Conservation (phyloP, 2,113 vertebrate species). For the Cinclus mexicanus region DNA sequence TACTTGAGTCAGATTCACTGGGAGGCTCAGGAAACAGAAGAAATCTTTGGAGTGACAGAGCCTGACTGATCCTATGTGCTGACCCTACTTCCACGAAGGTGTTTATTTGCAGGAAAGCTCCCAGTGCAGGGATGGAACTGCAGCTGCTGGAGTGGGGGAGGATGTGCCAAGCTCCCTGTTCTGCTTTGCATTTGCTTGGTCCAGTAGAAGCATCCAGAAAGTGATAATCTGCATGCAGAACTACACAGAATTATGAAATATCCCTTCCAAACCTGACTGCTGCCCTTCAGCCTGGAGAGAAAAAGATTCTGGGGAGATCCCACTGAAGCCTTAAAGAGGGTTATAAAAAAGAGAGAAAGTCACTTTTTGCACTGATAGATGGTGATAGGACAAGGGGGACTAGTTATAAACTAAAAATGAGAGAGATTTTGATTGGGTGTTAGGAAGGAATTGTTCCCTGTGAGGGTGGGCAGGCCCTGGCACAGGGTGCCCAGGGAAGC, state of each 20-base stretch:
- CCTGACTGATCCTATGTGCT: neutral
- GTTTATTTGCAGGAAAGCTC: neutral
- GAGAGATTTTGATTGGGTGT: neutral
- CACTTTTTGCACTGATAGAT: neutral
- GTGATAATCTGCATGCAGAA: neutral
- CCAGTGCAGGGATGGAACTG: neutral
- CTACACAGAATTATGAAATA: neutral
- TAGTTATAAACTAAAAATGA: neutral
- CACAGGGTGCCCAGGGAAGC: neutral
- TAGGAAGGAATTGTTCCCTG: neutral
- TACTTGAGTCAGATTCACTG: neutral
- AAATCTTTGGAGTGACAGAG: neutral
- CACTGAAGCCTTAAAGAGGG: neutral
- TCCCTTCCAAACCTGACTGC: neutral
- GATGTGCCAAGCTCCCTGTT: neutral
- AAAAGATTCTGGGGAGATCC: neutral
- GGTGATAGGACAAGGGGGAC: neutral
- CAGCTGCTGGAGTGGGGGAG: neutral
- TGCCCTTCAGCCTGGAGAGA: neutral
- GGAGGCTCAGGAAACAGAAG: neutral
- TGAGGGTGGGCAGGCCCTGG: neutral
- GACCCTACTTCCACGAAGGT: neutral
- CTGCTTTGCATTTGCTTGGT: neutral
- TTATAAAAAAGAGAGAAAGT: neutral
- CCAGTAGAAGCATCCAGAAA: neutral